phyloP scores from a whole-genome alignment of 2,888 invertebrate genomes.

The Ichneumoninae sp. region DNA sequence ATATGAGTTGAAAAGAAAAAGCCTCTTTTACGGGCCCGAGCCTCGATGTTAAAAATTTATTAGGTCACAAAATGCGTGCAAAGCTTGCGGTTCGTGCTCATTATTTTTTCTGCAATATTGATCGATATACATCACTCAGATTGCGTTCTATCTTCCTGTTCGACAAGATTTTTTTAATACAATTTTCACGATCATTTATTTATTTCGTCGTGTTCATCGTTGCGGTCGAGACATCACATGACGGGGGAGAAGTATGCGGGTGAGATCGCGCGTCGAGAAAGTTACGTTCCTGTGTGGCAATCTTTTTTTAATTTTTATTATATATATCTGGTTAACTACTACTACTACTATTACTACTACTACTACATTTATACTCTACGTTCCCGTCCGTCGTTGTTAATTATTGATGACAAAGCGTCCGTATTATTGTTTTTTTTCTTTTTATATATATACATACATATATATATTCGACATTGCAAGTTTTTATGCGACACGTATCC shows the following conservation, averaged over 20 bases:
- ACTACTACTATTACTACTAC: not conserved
- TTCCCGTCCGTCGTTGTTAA: conserved; percentile 63
- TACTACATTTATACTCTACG: conserved; percentile 29
- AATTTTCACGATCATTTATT: conserved; percentile 53
- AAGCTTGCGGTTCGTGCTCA: conserved; percentile 28
- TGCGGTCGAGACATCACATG: not conserved
- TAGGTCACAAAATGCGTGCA: not conserved
- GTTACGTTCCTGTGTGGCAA: conserved; percentile 62
- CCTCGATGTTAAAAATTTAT: conserved; percentile 20
- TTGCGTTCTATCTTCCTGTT: conserved; percentile 6
- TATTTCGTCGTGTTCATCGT: conserved; percentile 44
- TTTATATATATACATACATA: not conserved
- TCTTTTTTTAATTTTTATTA: conserved; percentile 35
- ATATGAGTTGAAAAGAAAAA: conserved; percentile 6
- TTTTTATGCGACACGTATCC: conserved; percentile 15
- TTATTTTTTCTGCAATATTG: not conserved
- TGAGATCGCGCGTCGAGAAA: conserved; percentile 37
- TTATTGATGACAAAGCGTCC: conserved; percentile 45
- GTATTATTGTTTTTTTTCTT: conserved; percentile 22
- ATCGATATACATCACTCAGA: conserved; percentile 23
- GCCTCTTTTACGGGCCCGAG: conserved; percentile 7
- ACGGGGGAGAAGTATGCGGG: not conserved
- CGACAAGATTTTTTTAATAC: conserved; percentile 55
- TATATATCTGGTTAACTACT: conserved; percentile 40
- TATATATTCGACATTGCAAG: conserved; percentile 20